Evolutionary conservation across 2,888 invertebrate species (phyloP), one percentile per base, ranked within the genome.

Genomic region (Erannis defoliaria): DNA sequence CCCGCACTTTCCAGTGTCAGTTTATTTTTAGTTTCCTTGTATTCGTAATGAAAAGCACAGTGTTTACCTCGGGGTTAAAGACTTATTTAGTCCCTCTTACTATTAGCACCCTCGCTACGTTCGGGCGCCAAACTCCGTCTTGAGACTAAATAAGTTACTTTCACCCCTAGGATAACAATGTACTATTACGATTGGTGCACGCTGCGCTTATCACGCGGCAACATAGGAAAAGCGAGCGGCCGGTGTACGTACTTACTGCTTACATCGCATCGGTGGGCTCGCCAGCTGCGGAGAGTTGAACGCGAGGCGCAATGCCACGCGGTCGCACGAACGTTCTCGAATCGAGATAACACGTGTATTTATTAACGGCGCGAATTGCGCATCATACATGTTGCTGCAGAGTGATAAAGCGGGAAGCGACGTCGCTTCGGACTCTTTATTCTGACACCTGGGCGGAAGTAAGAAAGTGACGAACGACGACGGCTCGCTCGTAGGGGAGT

Each of bases 251-350:
- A 40, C 51, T 29, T 72, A 76, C 75, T 26, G 29, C 51, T 29
- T 72, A 76, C 75, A 72, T 45, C 35, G 60, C 29, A 42, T 43
- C 33, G n/a, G n/a, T n/a, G n/a, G 50, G 9, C 57, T 31, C 29
- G 62, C 71, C 69, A 63, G 71, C 67, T 66, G 70, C 64, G 66
- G 72, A 70, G 68, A 53, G 55, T 37, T 68, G 68, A 67, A 71
- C 77, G 82, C 80, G 77, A 72, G 77, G 76, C 81, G 80, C 80
- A 82, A 67, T 74, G 80, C 81, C 83, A 84, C 82, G 86, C 84
- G 83, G 80, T 70, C 78, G 74, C 72, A 50, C 71, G 89, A 90
- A 89, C 78, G 68, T 90, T 91, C 90, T 89, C 83, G 90, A 90
- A 88, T 73, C 66, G 75, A 84, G 89, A 68, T 66, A 88, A 86